Conservation (phyloP, 2,797 vertebrate genomes). For the Galagoides demidoff region DNA sequence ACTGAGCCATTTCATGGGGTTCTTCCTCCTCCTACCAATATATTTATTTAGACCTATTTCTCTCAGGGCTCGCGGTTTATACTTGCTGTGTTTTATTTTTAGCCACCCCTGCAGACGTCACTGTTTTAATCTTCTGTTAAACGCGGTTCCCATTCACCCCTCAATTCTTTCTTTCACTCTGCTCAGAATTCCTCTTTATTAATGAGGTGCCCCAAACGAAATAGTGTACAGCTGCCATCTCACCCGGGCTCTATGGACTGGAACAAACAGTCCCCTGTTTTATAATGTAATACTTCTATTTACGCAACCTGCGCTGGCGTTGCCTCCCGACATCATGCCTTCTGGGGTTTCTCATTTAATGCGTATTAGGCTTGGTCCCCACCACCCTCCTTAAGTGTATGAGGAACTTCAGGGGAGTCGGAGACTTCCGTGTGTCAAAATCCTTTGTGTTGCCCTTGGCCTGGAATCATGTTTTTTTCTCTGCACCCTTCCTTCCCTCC, state of each 20-base stretch:
- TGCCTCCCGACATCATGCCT: slow-evolving; percentile 33
- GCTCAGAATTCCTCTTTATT: slow-evolving; percentile 58
- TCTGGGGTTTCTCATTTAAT: slow-evolving; percentile 35
- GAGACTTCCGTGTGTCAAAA: slow-evolving; percentile 18
- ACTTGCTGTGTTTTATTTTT: not conserved
- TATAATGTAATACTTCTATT: not conserved
- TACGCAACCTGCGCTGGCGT: not conserved
- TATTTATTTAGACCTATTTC: not conserved
- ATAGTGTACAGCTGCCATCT: slow-evolving; percentile 52
- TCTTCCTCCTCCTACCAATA: not conserved
- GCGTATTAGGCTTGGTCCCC: not conserved
- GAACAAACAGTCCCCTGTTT: slow-evolving; percentile 47
- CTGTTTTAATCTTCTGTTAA: slow-evolving; percentile 12
- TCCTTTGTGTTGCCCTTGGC: slow-evolving; percentile 53
- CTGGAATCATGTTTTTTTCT: not conserved
- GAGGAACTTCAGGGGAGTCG: not conserved
- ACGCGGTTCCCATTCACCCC: slow-evolving; percentile 21
- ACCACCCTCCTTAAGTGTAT: not conserved
- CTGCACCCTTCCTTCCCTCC: not conserved
- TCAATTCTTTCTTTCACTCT: slow-evolving; percentile 43
- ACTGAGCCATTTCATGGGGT: not conserved
- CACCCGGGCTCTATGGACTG: slow-evolving; percentile 25
- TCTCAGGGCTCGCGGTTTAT: not conserved
- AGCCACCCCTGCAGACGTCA: not conserved
- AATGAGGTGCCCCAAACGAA: slow-evolving; percentile 65